phyloP scores from a whole-genome alignment of 2,888 invertebrate species.

The Brachynemurus nebulosus region DNA sequence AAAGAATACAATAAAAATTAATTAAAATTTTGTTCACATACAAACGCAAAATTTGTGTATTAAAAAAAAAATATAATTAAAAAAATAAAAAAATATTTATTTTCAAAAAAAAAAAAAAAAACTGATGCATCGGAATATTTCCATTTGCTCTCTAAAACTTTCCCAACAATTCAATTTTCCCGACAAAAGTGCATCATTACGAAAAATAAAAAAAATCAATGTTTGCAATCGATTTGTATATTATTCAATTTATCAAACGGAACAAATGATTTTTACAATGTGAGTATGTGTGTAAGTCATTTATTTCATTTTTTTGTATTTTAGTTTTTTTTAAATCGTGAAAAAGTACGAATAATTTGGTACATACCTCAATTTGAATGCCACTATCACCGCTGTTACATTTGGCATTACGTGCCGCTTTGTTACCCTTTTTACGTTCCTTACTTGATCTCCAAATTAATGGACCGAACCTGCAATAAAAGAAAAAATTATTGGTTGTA shows the following conservation, averaged over 20 bases:
- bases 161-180: too few species aligned
- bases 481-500: too few species aligned
- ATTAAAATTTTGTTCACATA: neutral
- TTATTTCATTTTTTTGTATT: neutral
- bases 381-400: conserved; percentile 64
- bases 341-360: conserved; percentile 10
- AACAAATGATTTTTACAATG: too few species aligned
- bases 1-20: conserved; percentile 12
- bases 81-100: neutral
- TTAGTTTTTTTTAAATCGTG: neutral
- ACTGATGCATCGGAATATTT: neutral
- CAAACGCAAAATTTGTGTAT: conserved; percentile 1
- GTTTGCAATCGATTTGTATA: too few species aligned
- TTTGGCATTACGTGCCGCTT: conserved; percentile 52
- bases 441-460: conserved; percentile 57
- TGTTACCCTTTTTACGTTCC: conserved; percentile 45
- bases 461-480: conserved; percentile 45
- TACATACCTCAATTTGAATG: conserved; percentile 47
- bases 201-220: too few species aligned
- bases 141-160: too few species aligned
- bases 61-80: neutral
- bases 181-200: too few species aligned
- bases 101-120: neutral
- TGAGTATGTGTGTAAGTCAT: too few species aligned
- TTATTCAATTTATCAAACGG: too few species aligned